phyloP scores from a whole-genome alignment of 2,888 invertebrate genomes.

The Spodoptera exigua region DNA sequence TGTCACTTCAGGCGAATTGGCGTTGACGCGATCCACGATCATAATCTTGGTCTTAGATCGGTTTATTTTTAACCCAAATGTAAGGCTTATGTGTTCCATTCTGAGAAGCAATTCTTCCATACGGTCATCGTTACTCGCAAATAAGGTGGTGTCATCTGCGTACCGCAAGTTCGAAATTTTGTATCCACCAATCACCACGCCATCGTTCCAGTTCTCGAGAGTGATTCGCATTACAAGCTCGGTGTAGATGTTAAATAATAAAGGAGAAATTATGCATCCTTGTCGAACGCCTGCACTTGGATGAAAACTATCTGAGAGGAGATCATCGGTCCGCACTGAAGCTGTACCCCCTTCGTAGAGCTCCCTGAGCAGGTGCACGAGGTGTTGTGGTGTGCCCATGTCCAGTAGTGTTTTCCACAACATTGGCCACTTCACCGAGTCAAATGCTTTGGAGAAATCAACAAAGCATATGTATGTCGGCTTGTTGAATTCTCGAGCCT shows the following conservation, averaged over 20 bases:
- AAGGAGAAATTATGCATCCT: neutral
- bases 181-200: neutral
- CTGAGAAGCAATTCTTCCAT: too few species aligned
- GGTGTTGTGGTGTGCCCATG: neutral
- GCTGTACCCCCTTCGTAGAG: slow-evolving; percentile 8
- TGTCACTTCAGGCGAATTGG: too few species aligned
- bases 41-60: too few species aligned
- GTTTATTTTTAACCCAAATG: too few species aligned
- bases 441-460: slow-evolving; percentile 10
- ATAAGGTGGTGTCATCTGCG: slow-evolving; percentile 45
- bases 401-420: neutral
- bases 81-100: too few species aligned
- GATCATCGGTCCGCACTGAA: slow-evolving; percentile 2
- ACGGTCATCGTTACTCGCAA: slow-evolving; percentile 1
- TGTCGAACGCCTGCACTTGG: slow-evolving; percentile 11
- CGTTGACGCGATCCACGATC: too few species aligned
- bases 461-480: neutral
- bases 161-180: slow-evolving; percentile 37
- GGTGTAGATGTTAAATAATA: slow-evolving; percentile 3
- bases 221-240: slow-evolving; percentile 8
- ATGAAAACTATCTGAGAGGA: neutral
- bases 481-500: too few species aligned
- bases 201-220: slow-evolving; percentile 6
- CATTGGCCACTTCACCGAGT: slow-evolving; percentile 1
- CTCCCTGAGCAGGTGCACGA: neutral